Percentiles rank a stretch among this genome's conserved stretches.
These are phyloP conservation scores for Phaedon cochleariae DNA, from an alignment of 2,888 invertebrate species.

Conservation along the genomic window DNA sequence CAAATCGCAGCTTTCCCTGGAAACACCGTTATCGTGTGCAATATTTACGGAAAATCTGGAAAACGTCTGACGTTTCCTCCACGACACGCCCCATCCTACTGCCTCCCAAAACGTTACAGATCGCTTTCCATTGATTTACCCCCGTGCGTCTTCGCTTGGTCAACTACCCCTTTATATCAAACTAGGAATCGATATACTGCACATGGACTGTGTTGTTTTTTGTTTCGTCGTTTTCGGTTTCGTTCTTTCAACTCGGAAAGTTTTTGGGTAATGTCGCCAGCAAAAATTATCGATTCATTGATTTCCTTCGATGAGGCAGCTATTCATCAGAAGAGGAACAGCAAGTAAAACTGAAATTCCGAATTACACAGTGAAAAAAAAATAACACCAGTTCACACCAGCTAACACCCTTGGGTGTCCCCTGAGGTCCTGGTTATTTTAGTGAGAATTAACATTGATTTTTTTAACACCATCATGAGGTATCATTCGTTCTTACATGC, in stretches of 20 bases:
- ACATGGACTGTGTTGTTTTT: constrained; percentile 21
- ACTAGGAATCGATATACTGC: constrained; percentile 47
- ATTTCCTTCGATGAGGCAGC: too few relatives aligned
- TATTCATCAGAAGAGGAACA: too few relatives aligned
- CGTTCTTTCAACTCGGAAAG: neutral
- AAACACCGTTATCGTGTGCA: constrained; percentile 20
- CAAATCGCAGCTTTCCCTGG: neutral
- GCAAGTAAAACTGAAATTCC: too few relatives aligned
- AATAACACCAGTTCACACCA: too few relatives aligned
- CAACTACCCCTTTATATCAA: constrained; percentile 50
- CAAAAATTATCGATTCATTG: neutral
- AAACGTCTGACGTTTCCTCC: constrained; percentile 43
- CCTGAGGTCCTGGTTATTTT: too few relatives aligned
- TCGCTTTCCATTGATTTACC: constrained; percentile 50
- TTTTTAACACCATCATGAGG: too few relatives aligned
- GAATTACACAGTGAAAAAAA: too few relatives aligned
- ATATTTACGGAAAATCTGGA: constrained; percentile 35
- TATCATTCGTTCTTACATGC: too few relatives aligned
- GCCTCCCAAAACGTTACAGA: constrained; percentile 46
- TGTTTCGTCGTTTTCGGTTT: constrained; percentile 5
- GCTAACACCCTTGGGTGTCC: too few relatives aligned
- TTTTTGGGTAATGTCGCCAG: neutral
- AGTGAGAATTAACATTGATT: too few relatives aligned
- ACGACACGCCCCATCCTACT: constrained; percentile 60
- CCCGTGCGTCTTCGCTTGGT: constrained; percentile 48